Evolutionary conservation across 1,140 invertebrate species (phyloP), one percentile per base, ranked within the genome.

Genomic region (Medauroidea extradentata): DNA sequence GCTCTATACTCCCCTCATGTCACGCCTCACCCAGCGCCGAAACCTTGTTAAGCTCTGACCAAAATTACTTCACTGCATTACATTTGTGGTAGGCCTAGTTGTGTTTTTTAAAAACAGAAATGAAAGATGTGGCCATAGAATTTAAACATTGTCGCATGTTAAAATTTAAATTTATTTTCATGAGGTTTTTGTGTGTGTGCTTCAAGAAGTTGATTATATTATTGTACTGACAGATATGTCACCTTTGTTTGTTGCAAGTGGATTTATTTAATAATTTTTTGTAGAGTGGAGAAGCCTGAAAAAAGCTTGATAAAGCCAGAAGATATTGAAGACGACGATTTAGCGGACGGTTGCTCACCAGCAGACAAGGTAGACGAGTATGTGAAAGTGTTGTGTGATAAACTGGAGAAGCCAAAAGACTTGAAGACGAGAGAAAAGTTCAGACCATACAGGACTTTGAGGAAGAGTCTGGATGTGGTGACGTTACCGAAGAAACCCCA

Each of bases 401-500:
- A 82, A 74, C 71, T 80, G 29, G 74, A 79, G 50, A 78, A 77
- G 41, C 53, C 64, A 16, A 70, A 67, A 13, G 71, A 76, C 29
- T 34, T 11, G 39, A 74, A 78, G 23, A 58, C 53, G 3, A 70
- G 48, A 57, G 65, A 75, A 62, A 21, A 63, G 25, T 88, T 84
- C 63, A 82, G 81, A 63, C 85, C 86, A 14, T 83, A 81, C 60
- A 83, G 82, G 71, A 86, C 85, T 78, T 77, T 14, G 79, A 85
- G 73, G 78, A 82, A 2, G 83, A 86, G 59, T 23, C 49, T 25
- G 39, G 14, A 34, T 11, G 29, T 11, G 29, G 29, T 34, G 29
- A 11, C 29, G 29, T 34, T 11, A 4, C 29, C 29, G 29, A 34
- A 34, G 29, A 4, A 4, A 5, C 42, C 25, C 70, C 64, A 83